phyloP scores from a whole-genome alignment of 2,797 vertebrate species.

The Steatocranus sp. region DNA sequence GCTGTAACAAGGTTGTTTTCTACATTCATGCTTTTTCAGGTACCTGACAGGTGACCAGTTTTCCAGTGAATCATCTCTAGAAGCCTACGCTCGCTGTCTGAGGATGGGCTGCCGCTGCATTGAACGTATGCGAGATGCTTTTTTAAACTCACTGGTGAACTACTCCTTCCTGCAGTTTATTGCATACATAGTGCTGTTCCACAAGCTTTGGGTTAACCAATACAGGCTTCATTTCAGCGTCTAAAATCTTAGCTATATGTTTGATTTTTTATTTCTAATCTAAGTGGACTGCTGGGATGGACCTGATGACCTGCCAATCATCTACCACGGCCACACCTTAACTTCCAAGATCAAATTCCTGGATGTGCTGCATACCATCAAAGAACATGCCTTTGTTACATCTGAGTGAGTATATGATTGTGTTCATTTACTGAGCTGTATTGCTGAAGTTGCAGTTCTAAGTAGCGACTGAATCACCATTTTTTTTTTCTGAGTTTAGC shows the following conservation, averaged over 20 bases:
- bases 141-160: background rate
- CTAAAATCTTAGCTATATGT: background rate
- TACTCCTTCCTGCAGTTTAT: background rate
- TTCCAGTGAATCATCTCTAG: constrained; percentile 94
- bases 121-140: constrained; percentile 78
- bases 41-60: constrained; percentile 96
- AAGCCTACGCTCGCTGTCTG: constrained; percentile 93
- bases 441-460: background rate
- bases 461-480: background rate
- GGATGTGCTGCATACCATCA: constrained; percentile 92
- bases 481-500: background rate
- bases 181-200: background rate
- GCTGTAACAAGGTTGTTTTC: background rate
- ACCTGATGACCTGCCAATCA: constrained; percentile 94
- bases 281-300: constrained; percentile 98
- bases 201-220: background rate
- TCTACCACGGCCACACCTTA: constrained; percentile 96
- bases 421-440: background rate
- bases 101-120: constrained; percentile 97
- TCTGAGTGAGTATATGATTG: constrained; percentile 80
- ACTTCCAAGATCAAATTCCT: constrained; percentile 98
- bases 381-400: constrained; percentile 94
- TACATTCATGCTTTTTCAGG: constrained; percentile 19
- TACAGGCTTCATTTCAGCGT: background rate
- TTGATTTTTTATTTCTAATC: background rate